Percentiles rank a stretch among this genome's conserved stretches.
Conservation (phyloP, 2,113 vertebrate genomes). For the Sitta europaea region DNA sequence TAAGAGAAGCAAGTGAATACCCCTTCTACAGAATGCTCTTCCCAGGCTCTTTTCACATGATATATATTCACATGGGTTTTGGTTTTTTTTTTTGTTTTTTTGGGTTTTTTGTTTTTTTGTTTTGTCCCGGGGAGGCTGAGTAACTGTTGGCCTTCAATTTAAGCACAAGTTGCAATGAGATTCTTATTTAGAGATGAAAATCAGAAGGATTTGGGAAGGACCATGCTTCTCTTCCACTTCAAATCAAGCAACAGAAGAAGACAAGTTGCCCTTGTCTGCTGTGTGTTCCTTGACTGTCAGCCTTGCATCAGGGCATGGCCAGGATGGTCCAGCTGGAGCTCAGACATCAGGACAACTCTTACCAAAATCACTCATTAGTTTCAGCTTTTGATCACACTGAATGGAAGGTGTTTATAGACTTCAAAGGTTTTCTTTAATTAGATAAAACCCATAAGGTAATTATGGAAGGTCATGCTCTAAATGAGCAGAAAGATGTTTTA, state of each 20-base stretch:
- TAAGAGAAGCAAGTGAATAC: neutral
- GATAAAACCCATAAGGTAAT: neutral
- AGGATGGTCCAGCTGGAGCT: neutral
- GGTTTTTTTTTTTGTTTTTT: no score
- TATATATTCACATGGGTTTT: no score
- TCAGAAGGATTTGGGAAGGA: neutral
- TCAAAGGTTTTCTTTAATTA: neutral
- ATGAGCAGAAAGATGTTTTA: constrained; percentile 22
- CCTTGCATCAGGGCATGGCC: neutral
- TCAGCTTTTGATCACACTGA: neutral
- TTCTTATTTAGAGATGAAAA: neutral
- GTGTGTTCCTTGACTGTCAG: neutral
- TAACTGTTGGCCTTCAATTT: neutral
- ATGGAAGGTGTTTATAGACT: neutral
- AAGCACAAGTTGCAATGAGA: neutral
- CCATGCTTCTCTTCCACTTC: neutral
- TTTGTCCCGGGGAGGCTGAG: neutral
- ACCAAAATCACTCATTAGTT: neutral
- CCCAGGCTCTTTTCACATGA: neutral
- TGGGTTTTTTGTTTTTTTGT: neutral
- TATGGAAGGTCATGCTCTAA: constrained; percentile 5
- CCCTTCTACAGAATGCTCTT: neutral
- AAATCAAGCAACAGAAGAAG: neutral
- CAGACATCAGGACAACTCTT: neutral
- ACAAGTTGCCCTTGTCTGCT: neutral